A percentile compares a stretch with the other conserved stretches of the same genome.
These are phyloP conservation scores for Philonicus albiceps DNA, from an alignment of 2,888 invertebrate genomes.

Conservation along the genomic window DNA sequence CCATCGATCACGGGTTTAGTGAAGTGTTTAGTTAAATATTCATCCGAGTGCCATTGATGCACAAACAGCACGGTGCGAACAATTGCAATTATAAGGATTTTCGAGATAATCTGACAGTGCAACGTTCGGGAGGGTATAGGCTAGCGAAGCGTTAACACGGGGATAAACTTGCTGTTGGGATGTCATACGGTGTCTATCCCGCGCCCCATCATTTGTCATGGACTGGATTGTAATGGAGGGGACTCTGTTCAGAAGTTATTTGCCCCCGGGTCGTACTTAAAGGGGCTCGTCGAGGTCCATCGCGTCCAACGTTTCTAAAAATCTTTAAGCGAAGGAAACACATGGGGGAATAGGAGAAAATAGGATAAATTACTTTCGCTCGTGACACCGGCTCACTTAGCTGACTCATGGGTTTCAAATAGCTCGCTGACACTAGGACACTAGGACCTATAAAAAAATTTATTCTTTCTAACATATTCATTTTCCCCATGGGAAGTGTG, in stretches of 20 bases:
- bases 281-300: background rate
- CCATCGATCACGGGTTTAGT: slow-evolving; percentile 33
- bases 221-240: slow-evolving; percentile 20
- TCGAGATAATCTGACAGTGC: background rate
- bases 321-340: background rate
- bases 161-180: background rate
- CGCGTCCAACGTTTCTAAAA: background rate
- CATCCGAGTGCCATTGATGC: slow-evolving; percentile 24
- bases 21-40: slow-evolving; percentile 39
- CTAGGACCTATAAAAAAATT: background rate
- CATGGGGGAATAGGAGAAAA: background rate
- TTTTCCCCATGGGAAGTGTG: background rate
- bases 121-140: background rate
- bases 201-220: slow-evolving; percentile 3
- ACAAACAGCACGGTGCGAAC: slow-evolving; percentile 19
- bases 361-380: background rate
- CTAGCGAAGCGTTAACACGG: background rate
- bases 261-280: background rate
- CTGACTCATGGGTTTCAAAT: background rate
- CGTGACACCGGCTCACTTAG: background rate
- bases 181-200: slow-evolving; percentile 10
- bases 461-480: background rate
- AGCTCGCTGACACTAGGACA: background rate
- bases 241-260: slow-evolving; percentile 28
- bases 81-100: slow-evolving; percentile 37